A percentile compares a stretch with the other conserved stretches of the same genome.
These are phyloP conservation scores for Xyliphius kryptos DNA, from an alignment of 2,113 vertebrate species.

Conservation along the genomic window DNA sequence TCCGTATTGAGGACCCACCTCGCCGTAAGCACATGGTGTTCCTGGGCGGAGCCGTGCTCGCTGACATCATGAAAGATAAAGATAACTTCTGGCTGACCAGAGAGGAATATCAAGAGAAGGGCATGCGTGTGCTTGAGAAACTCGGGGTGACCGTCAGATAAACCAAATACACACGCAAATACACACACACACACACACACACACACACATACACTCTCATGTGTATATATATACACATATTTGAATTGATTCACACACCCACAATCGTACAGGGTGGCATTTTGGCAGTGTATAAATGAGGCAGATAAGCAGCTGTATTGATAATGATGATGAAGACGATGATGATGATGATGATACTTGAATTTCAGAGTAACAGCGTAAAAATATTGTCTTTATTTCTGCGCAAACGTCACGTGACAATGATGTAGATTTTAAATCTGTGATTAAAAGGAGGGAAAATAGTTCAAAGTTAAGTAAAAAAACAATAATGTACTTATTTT, in stretches of 20 bases:
- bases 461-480: background rate
- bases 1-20: too few relatives aligned
- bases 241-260: conserved; percentile 18
- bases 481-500: conserved; percentile 17
- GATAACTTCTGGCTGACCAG: too few relatives aligned
- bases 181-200: too few relatives aligned
- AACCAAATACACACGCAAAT: too few relatives aligned
- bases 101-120: conserved; percentile 89
- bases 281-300: conserved; percentile 40
- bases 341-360: too few relatives aligned
- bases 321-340: too few relatives aligned
- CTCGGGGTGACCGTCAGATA: conserved; percentile 95
- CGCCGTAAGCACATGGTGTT: too few relatives aligned
- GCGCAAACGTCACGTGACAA: conserved; percentile 20
- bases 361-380: conserved; percentile 26
- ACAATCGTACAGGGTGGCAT: conserved; percentile 30
- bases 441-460: background rate
- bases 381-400: conserved; percentile 18
- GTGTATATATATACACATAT: too few relatives aligned
- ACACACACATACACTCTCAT: too few relatives aligned
- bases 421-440: conserved; percentile 2
- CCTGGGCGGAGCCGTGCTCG: too few relatives aligned
- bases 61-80: too few relatives aligned
- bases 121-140: conserved; percentile 85
- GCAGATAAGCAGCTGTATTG: conserved; percentile 8